Evolutionary conservation across 2,797 vertebrate genomes (phyloP).

Genomic region (Erithacus rubecula): DNA sequence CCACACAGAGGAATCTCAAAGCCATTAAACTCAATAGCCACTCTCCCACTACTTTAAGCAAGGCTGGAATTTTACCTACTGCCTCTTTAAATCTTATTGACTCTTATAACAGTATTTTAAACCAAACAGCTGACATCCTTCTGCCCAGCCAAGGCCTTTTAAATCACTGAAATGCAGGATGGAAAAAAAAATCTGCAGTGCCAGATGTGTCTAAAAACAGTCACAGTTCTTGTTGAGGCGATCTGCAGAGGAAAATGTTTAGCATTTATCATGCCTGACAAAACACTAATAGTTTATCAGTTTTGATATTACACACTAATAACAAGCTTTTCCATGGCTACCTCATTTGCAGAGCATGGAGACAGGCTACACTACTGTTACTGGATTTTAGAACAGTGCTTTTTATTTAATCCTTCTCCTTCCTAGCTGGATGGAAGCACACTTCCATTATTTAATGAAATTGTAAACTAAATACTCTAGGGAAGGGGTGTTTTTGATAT

Average conservation of each 20-base stretch:
- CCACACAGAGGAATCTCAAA: background rate
- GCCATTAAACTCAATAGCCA: background rate
- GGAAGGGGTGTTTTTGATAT: background rate
- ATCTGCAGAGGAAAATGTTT: constrained; percentile 1
- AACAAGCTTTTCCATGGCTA: constrained; percentile 18
- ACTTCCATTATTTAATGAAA: constrained; percentile 63
- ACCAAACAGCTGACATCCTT: constrained; percentile 46
- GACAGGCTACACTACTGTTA: background rate
- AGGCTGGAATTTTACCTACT: constrained; percentile 5
- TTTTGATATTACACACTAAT: constrained; percentile 51
- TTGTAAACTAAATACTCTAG: constrained; percentile 15
- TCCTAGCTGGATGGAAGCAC: constrained; percentile 18
- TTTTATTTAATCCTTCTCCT: constrained; percentile 43
- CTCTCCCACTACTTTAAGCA: background rate
- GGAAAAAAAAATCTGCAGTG: constrained; percentile 26
- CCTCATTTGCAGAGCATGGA: constrained; percentile 44
- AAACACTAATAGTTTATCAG: constrained; percentile 52
- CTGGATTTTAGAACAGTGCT: constrained; percentile 28
- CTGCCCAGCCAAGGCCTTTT: constrained; percentile 37
- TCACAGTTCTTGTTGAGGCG: constrained; percentile 11
- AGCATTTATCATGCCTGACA: constrained; percentile 30
- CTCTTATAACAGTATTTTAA: constrained; percentile 7
- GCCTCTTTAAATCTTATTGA: constrained; percentile 48
- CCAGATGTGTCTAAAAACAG: constrained; percentile 60
- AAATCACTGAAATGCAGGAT: constrained; percentile 46